phyloP scores from a whole-genome alignment of 2,113 vertebrate genomes.

The Nettapus auritus region DNA sequence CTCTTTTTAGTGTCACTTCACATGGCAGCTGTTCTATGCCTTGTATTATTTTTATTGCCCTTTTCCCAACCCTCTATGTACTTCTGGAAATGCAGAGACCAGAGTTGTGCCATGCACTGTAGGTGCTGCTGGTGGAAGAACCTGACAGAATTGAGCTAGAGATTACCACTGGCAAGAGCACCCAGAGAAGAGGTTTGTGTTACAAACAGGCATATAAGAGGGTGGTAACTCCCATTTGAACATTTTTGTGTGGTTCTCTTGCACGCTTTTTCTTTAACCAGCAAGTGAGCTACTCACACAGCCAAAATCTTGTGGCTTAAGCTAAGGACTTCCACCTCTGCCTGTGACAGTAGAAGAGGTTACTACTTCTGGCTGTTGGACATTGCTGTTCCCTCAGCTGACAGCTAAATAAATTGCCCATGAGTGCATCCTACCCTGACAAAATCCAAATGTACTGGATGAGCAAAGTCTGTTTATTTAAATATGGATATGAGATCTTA shows the following conservation, averaged over 20 bases:
- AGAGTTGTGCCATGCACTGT: accelerated
- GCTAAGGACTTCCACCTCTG: neutral
- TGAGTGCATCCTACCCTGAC: neutral
- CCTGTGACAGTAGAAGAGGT: neutral
- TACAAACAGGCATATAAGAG: neutral
- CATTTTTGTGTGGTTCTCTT: neutral
- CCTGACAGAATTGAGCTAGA: neutral
- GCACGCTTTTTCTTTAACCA: neutral
- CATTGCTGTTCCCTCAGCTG: neutral
- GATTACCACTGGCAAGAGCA: neutral
- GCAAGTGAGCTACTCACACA: neutral
- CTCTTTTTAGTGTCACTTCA: neutral
- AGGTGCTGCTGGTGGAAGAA: neutral
- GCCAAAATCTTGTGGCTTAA: neutral
- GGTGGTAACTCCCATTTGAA: neutral
- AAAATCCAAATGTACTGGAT: neutral
- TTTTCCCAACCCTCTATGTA: neutral
- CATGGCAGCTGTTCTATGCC: neutral
- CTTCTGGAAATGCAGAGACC: neutral
- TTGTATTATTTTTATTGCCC: neutral
- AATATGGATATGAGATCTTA: neutral
- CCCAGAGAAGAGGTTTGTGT: neutral
- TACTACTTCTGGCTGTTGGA: neutral
- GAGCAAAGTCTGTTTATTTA: neutral
- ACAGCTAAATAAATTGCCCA: neutral